Conservation (phyloP, 2,797 vertebrate genomes). For the Brachyalestes nurse region DNA sequence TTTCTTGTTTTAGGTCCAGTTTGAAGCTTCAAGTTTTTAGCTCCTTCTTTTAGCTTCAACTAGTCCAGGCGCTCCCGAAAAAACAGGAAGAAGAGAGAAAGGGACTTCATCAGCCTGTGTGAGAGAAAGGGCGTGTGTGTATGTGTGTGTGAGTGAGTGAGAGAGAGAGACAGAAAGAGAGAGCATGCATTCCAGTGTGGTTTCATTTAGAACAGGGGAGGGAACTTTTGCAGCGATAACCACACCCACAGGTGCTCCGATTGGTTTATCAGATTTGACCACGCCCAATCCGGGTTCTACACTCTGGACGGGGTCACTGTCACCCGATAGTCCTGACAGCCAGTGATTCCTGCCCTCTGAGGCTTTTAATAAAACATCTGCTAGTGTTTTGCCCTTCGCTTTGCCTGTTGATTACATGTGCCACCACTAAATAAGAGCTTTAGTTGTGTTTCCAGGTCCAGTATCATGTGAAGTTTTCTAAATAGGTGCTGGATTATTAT, state of each 20-base stretch:
- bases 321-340: conserved; percentile 65
- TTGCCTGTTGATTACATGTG: too few relatives aligned
- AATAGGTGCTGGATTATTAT: too few relatives aligned
- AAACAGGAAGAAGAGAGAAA: conserved; percentile 64
- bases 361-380: conserved; percentile 33
- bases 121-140: too few relatives aligned
- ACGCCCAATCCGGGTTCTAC: conserved; percentile 66
- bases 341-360: conserved; percentile 50
- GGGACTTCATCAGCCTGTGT: conserved; percentile 62
- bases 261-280: conserved; percentile 10
- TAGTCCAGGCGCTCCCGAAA: conserved; percentile 64
- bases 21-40: background rate
- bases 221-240: conserved; percentile 61
- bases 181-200: conserved; percentile 73
- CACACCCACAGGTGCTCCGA: conserved; percentile 60
- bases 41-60: conserved; percentile 34
- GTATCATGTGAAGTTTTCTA: too few relatives aligned
- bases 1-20: background rate
- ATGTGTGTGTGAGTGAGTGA: conserved; percentile 48
- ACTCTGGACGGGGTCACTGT: conserved; percentile 61
- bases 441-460: too few relatives aligned
- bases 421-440: too few relatives aligned
- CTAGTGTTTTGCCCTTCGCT: background rate
- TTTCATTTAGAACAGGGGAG: conserved; percentile 74
- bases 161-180: conserved; percentile 49